A percentile compares a stretch with the other conserved stretches of the same genome.
phyloP scores from a whole-genome alignment of 2,888 invertebrate species.

The Steinernema hermaphroditum region DNA sequence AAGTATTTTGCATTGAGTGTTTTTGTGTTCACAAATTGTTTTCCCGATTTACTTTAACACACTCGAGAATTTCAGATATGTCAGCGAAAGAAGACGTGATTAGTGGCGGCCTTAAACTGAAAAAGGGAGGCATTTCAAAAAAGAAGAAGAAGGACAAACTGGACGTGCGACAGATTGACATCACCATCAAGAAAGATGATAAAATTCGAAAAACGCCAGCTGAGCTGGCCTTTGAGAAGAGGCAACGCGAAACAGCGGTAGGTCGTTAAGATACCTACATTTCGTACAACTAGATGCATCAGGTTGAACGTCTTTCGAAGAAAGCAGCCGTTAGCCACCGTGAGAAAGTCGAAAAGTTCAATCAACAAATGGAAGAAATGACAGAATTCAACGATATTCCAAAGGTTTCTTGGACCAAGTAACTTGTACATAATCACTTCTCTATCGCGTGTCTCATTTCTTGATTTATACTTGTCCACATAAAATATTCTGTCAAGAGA shows the following conservation, averaged over 20 bases:
- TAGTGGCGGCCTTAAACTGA: slow-evolving; percentile 54
- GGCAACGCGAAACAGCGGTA: slow-evolving; percentile 53
- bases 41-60: not conserved
- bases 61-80: slow-evolving; percentile 32
- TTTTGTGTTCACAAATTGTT: slow-evolving; percentile 3
- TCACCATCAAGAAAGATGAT: slow-evolving; percentile 28
- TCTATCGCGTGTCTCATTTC: not conserved
- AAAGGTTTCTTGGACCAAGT: slow-evolving; percentile 64
- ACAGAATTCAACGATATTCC: slow-evolving; percentile 64
- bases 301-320: slow-evolving; percentile 53
- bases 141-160: slow-evolving; percentile 49
- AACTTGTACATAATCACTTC: slow-evolving; percentile 28
- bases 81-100: slow-evolving; percentile 45
- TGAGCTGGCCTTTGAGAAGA: slow-evolving; percentile 52
- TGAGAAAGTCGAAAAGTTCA: slow-evolving; percentile 56
- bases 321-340: slow-evolving; percentile 53
- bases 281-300: no score
- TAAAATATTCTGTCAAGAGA: no score
- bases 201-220: slow-evolving; percentile 49
- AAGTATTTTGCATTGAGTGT: no score
- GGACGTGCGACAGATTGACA: slow-evolving; percentile 33
- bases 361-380: slow-evolving; percentile 57
- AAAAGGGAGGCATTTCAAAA: slow-evolving; percentile 49
- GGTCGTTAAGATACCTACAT: not conserved
- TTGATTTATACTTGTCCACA: not conserved